Base-by-base conservation (phyloP, 2,888 invertebrate species). In the Tenthredo amoena region DNA sequence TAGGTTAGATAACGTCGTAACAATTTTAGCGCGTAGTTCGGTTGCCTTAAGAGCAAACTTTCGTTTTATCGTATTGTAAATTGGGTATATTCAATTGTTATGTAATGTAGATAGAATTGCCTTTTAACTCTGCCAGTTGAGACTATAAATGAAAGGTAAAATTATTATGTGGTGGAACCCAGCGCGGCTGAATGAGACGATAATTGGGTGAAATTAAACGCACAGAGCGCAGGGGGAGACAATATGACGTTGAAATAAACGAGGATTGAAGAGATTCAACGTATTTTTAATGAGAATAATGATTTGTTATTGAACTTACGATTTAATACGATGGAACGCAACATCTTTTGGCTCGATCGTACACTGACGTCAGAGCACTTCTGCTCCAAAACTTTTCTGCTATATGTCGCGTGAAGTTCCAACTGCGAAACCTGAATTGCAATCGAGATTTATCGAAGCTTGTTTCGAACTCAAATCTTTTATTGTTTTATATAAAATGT, bases 291-390 rank as follows among this genome's bases (percentile, higher is more conserved):
- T 55, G 1, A 50, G 7, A 12, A 40, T 40, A 15, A 81, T 5
- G 37, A 65, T 81, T 68, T 83, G 68, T 71, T 83, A 31, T 83
- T 47, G 87, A 87, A 92, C 92, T 92, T 87, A 93, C 93, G 89
- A 87, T 90, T 90, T 87, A 89, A 88, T 85, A 89, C 85, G 65
- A 91, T 86, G 34, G 92, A 91, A 77, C 91, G 92, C 87, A 93
- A 89, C 93, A 93, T 93, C 84, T 91, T 91, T 84, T 84, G 82
- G 65, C 86, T 85, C 84, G 81, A 83, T 83, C 86, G 65, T 79
- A 26, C 86, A 50, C 86, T 86, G 86, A 85, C 87, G 86, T 83
- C 86, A 84, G 84, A 85, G 84, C 77, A n/a, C 82, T 85, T 43
- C 68, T 68, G 83, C 68, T 83, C 7, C 40, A 21, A 81, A 31